A percentile compares a stretch with the other conserved stretches of the same genome.
phyloP scores from a whole-genome alignment of 2,888 invertebrate species.

The Stegophylla sp. region DNA sequence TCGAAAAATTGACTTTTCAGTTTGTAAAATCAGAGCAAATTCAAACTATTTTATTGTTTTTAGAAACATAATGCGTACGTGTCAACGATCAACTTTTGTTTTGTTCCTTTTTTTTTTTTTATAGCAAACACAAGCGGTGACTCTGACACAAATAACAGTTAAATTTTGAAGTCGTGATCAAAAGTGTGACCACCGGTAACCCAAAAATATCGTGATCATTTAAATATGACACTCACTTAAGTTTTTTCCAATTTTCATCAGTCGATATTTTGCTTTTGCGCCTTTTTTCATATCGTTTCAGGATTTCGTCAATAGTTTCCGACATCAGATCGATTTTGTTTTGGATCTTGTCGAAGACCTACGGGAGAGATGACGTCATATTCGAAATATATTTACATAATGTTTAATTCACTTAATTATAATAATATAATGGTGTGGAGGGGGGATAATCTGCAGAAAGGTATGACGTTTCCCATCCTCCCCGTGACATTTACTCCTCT shows the following conservation, averaged over 20 bases:
- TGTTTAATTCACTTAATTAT: not conserved
- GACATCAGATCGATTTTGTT: conserved; percentile 41
- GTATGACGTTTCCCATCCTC: not conserved
- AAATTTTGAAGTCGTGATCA: too few relatives aligned
- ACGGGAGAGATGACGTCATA: too few relatives aligned
- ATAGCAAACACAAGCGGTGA: too few relatives aligned
- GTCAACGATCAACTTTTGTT: too few relatives aligned
- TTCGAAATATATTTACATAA: not conserved
- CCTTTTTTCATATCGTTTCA: conserved; percentile 3
- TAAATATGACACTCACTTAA: conserved; percentile 21
- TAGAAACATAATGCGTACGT: too few relatives aligned
- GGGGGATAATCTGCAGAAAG: not conserved
- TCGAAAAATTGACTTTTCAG: too few relatives aligned
- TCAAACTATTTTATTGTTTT: too few relatives aligned
- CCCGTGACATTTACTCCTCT: not conserved
- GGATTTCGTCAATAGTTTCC: conserved; percentile 13
- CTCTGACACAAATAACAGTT: too few relatives aligned
- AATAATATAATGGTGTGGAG: not conserved
- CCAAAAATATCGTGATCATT: not conserved
- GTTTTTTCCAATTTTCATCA: conserved; percentile 23
- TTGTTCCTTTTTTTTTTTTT: too few relatives aligned
- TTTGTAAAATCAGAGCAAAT: too few relatives aligned
- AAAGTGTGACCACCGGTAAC: too few relatives aligned
- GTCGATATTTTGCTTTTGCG: conserved; percentile 1
- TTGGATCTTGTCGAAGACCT: conserved; percentile 54